These are phyloP conservation scores for Eremophila alpestris DNA, from an alignment of 2,797 vertebrate genomes.

Conservation along the genomic window DNA sequence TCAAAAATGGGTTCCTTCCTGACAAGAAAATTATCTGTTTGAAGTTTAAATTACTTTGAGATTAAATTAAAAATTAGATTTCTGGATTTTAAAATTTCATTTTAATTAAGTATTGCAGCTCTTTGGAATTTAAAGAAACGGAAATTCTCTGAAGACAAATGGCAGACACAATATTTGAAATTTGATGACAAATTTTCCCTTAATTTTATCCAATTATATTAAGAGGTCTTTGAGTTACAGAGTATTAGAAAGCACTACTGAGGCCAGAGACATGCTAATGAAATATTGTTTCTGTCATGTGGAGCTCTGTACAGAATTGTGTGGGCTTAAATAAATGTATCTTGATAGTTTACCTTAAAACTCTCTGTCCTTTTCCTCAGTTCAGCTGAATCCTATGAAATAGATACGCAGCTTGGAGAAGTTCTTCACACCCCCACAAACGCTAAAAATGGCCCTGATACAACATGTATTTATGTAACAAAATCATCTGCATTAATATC, in stretches of 20 bases:
- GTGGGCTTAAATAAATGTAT: slow-evolving; percentile 55
- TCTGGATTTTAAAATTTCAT: slow-evolving; percentile 5
- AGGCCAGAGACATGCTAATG: slow-evolving; percentile 19
- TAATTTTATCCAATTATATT: slow-evolving; percentile 22
- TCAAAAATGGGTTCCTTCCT: neutral
- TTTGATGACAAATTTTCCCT: slow-evolving; percentile 18
- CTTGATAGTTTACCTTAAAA: slow-evolving; percentile 71
- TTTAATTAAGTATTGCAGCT: neutral
- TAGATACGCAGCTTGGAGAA: slow-evolving; percentile 70
- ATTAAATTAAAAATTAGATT: neutral
- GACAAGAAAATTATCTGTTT: slow-evolving; percentile 13
- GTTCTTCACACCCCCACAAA: slow-evolving; percentile 73
- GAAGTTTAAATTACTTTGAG: neutral
- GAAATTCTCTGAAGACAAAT: slow-evolving; percentile 14
- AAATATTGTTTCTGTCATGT: slow-evolving; percentile 20
- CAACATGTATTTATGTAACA: slow-evolving; percentile 76
- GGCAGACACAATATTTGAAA: slow-evolving; percentile 24
- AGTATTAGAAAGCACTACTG: slow-evolving; percentile 9
- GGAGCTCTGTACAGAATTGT: slow-evolving; percentile 21
- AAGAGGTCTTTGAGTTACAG: slow-evolving; percentile 18
- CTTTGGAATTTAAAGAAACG: neutral
- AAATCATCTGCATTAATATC: slow-evolving; percentile 72
- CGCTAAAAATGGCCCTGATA: slow-evolving; percentile 74
- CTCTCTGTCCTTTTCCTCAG: slow-evolving; percentile 64
- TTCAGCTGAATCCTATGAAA: slow-evolving; percentile 70